Evolutionary conservation across 2,888 invertebrate genomes (phyloP).

Genomic region (Cryptophagus acutangulus): DNA sequence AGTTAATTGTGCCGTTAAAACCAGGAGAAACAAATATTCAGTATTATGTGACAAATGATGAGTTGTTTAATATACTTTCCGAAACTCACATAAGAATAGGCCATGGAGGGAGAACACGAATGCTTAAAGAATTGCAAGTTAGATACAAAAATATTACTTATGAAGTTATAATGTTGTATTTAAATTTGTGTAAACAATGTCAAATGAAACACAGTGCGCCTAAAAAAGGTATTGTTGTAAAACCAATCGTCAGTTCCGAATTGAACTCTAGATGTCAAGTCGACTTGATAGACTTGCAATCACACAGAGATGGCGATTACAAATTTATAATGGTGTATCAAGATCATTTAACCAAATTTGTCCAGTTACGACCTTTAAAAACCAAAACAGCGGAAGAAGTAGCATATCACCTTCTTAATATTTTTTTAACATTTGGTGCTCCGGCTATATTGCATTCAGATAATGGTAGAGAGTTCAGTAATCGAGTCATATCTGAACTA

Average conservation of each 20-base stretch:
- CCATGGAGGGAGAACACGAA: conserved; percentile 32
- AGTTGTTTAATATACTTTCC: conserved; percentile 30
- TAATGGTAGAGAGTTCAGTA: conserved; percentile 34
- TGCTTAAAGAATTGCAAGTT: conserved; percentile 32
- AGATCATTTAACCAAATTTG: conserved; percentile 27
- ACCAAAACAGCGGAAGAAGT: conserved; percentile 31
- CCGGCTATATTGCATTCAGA: conserved; percentile 34
- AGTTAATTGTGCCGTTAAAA: conserved; percentile 29
- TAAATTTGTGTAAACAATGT: conserved; percentile 29
- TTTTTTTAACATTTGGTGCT: conserved; percentile 34
- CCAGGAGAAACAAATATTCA: conserved; percentile 25
- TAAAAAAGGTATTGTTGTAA: conserved; percentile 21
- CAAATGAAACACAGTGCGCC: conserved; percentile 27
- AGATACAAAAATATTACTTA: conserved; percentile 34
- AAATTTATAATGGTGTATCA: conserved; percentile 14
- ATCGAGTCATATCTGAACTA: conserved; percentile 26
- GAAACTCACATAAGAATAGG: conserved; percentile 31
- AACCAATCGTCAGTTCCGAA: conserved; percentile 18
- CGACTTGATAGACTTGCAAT: conserved; percentile 28
- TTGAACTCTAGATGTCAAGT: conserved; percentile 25
- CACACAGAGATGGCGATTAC: conserved; percentile 21
- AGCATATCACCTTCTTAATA: conserved; percentile 24
- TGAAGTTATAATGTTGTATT: conserved; percentile 30
- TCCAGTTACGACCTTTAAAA: conserved; percentile 26
- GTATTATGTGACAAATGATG: conserved; percentile 30